Conservation (phyloP, 2,797 vertebrate species). For the Phalanger gymnotis region DNA sequence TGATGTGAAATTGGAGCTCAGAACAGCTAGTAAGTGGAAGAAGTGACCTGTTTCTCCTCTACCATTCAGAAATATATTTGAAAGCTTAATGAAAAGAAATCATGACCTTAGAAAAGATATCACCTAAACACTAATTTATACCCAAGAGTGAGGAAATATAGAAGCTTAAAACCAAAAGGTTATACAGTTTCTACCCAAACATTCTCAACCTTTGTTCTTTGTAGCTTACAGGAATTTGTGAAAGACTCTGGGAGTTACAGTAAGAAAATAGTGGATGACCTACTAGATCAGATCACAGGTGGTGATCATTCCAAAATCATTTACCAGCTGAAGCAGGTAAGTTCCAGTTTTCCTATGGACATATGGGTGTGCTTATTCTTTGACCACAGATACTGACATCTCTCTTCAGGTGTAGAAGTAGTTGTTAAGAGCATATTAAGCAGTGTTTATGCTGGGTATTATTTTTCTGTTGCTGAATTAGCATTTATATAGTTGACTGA, state of each 20-base stretch:
- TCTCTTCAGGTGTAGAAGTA: not conserved
- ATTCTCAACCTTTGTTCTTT: slow-evolving; percentile 39
- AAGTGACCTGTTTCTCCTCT: not conserved
- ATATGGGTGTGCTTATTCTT: too few relatives aligned
- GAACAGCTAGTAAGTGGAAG: not conserved
- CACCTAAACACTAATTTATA: not conserved
- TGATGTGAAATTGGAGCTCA: not conserved
- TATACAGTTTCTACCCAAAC: not conserved
- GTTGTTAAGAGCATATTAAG: not conserved
- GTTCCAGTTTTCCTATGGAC: slow-evolving; percentile 31
- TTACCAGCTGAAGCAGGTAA: slow-evolving; percentile 93
- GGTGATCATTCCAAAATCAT: slow-evolving; percentile 94
- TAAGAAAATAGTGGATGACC: slow-evolving; percentile 92
- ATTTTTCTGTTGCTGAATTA: not conserved
- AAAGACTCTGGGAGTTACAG: slow-evolving; percentile 93
- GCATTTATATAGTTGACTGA: not conserved
- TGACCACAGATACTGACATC: rapidly evolving
- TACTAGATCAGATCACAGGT: slow-evolving; percentile 96
- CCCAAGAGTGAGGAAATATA: not conserved
- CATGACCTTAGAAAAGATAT: not conserved
- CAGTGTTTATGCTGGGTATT: not conserved
- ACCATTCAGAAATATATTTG: not conserved
- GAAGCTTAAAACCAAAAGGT: not conserved
- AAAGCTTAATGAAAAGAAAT: not conserved
- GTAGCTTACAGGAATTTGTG: slow-evolving; percentile 96